Base-by-base conservation (phyloP, 2,113 vertebrate species). In the Tetrao urogallus region DNA sequence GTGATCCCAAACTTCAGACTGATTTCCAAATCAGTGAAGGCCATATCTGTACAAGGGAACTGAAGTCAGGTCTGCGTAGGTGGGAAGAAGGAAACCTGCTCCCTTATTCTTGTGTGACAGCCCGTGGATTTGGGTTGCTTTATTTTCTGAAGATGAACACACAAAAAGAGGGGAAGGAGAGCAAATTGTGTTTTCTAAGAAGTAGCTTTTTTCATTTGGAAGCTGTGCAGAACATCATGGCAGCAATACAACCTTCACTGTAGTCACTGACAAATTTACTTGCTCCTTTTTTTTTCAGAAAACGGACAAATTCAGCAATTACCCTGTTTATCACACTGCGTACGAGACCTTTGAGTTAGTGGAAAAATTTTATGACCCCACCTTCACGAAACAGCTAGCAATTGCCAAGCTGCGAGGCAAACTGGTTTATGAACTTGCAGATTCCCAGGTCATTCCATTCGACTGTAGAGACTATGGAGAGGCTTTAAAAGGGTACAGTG, bases 271-370 rank as follows among this genome's bases (percentile, higher is more conserved):
- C 64, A 54, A 45, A 92, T 92, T 75, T 86, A 3, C 90, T 88
- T 94, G 30, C 66, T 89, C 32, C n/a, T 97, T 87, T 50, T 50
- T 20, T 21, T 74, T 93, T 56, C 90, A 99, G 99, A 99, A 98
- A 98, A 98, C 97, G 15, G 98, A 99, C 91, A 98, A 96, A 42
- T 99, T 98, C 98, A 99, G 99, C 97, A 99, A 92, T 92, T 99
- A 99, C 76, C 99, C 99, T 1, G 97, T 99, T 54, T 99, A 99
- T 89, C 99, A 99, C 96, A 99, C 98, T 8, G 97, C 98, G 38
- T 99, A 99, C 10, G 99, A 99, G 96, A 99, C 99, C 4, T 99
- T 98, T 67, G 99, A 99, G 94, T 70, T 99, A 69, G 99, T 99
- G 94, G 98, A 99, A 77, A 97, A 86, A 24, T 99, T 99, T 95